phyloP scores from a whole-genome alignment of 2,888 invertebrate genomes.

The Pseudoips prasinana region DNA sequence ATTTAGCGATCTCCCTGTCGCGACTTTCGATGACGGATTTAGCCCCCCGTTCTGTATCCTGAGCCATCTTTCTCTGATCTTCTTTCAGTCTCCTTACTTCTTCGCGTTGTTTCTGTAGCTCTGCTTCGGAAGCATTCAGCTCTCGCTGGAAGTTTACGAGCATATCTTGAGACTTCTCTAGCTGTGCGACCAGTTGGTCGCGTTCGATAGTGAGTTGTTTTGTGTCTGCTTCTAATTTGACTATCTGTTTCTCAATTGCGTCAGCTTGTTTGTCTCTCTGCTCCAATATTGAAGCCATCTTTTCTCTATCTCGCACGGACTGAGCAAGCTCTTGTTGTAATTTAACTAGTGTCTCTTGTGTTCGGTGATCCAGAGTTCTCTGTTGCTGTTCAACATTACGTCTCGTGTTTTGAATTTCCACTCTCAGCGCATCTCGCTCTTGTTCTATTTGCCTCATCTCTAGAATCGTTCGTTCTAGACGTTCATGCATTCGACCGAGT shows the following conservation, averaged over 20 bases:
- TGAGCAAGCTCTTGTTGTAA: slow-evolving; percentile 88
- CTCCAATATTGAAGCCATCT: slow-evolving; percentile 89
- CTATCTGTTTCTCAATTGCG: slow-evolving; percentile 92
- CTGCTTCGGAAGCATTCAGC: slow-evolving; percentile 90
- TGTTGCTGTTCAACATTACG: slow-evolving; percentile 85
- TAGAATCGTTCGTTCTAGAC: slow-evolving; percentile 87
- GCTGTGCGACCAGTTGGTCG: slow-evolving; percentile 92
- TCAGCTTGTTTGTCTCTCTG: slow-evolving; percentile 90
- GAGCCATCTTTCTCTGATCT: slow-evolving; percentile 86
- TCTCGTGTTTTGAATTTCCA: slow-evolving; percentile 85
- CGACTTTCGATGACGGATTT: slow-evolving; percentile 87
- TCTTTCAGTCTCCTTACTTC: slow-evolving; percentile 89
- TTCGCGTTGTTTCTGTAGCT: slow-evolving; percentile 89
- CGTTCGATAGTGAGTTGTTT: slow-evolving; percentile 93
- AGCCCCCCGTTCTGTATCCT: slow-evolving; percentile 86
- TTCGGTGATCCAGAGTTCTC: slow-evolving; percentile 84
- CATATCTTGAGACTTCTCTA: slow-evolving; percentile 97
- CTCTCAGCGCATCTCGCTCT: slow-evolving; percentile 87
- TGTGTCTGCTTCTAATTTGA: slow-evolving; percentile 91
- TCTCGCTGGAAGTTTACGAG: slow-evolving; percentile 96
- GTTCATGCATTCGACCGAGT: slow-evolving; percentile 90
- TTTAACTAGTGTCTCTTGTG: slow-evolving; percentile 87
- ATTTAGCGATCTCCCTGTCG: slow-evolving; percentile 86
- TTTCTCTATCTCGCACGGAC: slow-evolving; percentile 87
- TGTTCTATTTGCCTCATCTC: slow-evolving; percentile 87